Conservation (phyloP, 1,140 invertebrate species). For the Leptinotarsa lineolata region DNA sequence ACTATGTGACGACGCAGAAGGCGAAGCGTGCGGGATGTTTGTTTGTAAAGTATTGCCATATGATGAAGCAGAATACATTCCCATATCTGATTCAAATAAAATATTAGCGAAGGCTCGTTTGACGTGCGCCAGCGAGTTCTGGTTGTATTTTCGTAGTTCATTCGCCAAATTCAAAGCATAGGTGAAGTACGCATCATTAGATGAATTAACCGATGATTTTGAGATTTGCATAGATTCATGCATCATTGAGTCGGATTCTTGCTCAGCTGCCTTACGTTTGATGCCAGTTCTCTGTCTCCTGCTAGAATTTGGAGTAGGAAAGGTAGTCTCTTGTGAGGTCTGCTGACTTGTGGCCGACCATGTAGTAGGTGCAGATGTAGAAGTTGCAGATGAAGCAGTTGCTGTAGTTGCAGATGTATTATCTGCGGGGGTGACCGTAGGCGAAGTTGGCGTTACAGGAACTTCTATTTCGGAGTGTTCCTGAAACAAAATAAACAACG, state of each 20-base stretch:
- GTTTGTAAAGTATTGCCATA: no score
- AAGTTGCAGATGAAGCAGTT: background rate
- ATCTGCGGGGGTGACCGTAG: constrained; percentile 2
- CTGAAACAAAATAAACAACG: no score
- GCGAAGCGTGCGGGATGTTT: no score
- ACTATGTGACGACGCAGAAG: no score
- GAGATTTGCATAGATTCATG: constrained; percentile 6
- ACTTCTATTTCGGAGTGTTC: no score
- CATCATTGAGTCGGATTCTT: constrained; percentile 11
- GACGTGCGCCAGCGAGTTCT: background rate
- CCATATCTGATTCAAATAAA: no score
- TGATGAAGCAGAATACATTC: no score
- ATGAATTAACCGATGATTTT: constrained; percentile 1
- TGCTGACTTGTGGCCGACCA: background rate
- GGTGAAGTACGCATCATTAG: constrained; percentile 1
- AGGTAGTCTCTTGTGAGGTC: constrained; percentile 3
- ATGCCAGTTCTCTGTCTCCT: background rate
- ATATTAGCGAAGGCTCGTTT: constrained; percentile 6
- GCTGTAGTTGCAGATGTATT: constrained; percentile 5
- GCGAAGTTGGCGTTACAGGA: background rate
- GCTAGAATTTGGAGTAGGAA: no score
- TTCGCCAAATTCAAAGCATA: constrained; percentile 11
- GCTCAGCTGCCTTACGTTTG: constrained; percentile 12
- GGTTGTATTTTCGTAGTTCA: constrained; percentile 15
- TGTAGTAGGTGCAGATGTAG: constrained; percentile 1